phyloP scores from a whole-genome alignment of 2,888 invertebrate species.

The Corbicula japonica region DNA sequence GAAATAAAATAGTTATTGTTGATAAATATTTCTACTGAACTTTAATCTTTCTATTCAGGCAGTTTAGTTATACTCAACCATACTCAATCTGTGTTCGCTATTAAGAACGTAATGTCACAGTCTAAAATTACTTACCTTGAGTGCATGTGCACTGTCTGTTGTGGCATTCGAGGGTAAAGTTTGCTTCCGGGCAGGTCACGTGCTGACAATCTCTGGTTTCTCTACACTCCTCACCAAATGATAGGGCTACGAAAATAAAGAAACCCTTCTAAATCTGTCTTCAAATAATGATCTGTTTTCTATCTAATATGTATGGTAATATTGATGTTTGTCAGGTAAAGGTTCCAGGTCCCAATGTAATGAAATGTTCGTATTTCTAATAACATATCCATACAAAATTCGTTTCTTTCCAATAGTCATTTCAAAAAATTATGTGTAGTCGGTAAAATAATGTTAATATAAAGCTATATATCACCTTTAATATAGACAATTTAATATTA shows the following conservation, averaged over 20 bases:
- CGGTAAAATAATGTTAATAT: too few species aligned
- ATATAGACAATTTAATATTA: too few species aligned
- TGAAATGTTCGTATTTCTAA: not conserved
- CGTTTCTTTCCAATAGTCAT: too few species aligned
- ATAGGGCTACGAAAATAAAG: not conserved
- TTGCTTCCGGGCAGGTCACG: constrained; percentile 15
- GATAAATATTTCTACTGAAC: too few species aligned
- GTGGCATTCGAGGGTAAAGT: constrained; percentile 14
- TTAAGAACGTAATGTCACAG: too few species aligned
- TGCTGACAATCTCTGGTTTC: constrained; percentile 2
- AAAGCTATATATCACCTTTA: too few species aligned
- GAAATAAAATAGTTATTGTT: too few species aligned
- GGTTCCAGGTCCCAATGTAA: not conserved
- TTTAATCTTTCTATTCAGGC: too few species aligned
- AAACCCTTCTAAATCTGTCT: not conserved
- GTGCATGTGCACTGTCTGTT: constrained; percentile 23
- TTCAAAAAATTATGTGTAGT: too few species aligned
- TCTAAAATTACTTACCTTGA: constrained; percentile 16
- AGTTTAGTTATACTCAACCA: too few species aligned
- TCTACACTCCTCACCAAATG: constrained; percentile 1
- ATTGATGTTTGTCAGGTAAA: not conserved
- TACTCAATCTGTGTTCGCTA: too few species aligned
- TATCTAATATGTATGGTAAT: not conserved
- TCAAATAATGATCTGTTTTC: not conserved
- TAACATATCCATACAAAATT: too few species aligned